A percentile compares a stretch with the other conserved stretches of the same genome.
These are phyloP conservation scores for Paragorgia papillata DNA, from an alignment of 92 coral and sea anemone genomes.

Conservation along the genomic window DNA sequence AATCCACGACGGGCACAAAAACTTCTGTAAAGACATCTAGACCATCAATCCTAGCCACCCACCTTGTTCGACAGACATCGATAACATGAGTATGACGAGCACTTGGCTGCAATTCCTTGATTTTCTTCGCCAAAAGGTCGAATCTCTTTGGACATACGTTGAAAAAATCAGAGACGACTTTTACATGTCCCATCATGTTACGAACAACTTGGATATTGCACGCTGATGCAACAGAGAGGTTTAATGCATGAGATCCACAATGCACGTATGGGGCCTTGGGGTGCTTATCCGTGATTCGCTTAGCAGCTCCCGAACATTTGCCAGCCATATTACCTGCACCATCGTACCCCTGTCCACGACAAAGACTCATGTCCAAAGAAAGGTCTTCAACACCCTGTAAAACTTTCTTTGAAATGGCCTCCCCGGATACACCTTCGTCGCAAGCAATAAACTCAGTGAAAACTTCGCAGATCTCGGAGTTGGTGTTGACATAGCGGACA, in stretches of 20 bases:
- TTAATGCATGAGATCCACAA: constrained; percentile 40
- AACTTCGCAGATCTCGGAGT: neutral
- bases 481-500: neutral
- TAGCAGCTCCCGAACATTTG: neutral
- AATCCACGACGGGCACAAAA: neutral
- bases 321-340: neutral
- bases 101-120: neutral
- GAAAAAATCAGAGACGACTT: neutral
- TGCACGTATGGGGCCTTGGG: neutral
- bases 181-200: neutral
- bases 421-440: neutral
- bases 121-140: neutral
- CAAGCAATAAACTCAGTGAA: neutral
- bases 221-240: constrained; percentile 4
- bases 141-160: neutral
- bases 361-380: neutral
- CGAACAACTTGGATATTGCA: constrained; percentile 24
- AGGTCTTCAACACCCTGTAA: neutral
- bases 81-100: neutral
- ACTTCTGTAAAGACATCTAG: neutral
- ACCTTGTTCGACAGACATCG: neutral
- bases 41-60: neutral
- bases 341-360: neutral
- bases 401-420: neutral
- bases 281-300: neutral